Conservation (phyloP, 2,113 vertebrate species). For the Tympanuchus pallidicinctus region DNA sequence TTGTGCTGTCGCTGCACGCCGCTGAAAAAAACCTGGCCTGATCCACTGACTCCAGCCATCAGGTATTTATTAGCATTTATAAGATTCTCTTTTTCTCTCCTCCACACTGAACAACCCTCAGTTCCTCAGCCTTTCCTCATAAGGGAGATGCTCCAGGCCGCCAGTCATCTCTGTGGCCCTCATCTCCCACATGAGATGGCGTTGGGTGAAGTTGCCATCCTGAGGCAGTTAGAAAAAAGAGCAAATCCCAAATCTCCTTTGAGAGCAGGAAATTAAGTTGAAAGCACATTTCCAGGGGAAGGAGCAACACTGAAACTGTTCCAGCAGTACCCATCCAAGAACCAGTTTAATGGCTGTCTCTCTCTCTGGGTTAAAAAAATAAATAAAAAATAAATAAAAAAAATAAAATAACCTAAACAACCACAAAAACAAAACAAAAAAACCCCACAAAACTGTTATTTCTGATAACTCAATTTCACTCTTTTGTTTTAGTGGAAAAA, state of each 20-base stretch:
- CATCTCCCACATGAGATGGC: accelerated
- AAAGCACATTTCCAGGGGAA: background rate
- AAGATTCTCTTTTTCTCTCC: too few species aligned
- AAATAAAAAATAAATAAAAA: too few species aligned
- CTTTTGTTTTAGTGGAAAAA: background rate
- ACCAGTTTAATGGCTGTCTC: background rate
- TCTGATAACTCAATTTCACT: conserved; percentile 4
- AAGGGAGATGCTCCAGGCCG: too few species aligned
- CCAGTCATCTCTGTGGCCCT: too few species aligned
- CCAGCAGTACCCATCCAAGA: background rate
- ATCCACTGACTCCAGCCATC: too few species aligned
- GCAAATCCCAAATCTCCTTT: background rate
- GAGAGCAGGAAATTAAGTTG: background rate
- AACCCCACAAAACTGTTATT: background rate
- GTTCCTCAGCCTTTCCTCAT: too few species aligned
- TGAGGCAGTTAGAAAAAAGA: background rate
- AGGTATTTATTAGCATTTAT: too few species aligned
- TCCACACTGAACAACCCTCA: too few species aligned
- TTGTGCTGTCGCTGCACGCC: too few species aligned
- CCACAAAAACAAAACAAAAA: too few species aligned
- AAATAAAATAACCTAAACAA: background rate
- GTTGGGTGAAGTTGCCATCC: background rate
- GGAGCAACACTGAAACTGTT: background rate
- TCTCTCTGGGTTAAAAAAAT: background rate
- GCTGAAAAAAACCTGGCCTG: too few species aligned